Evolutionary conservation across 2,797 vertebrate species (phyloP), one percentile per base, ranked within the genome.

Genomic region (Pangasius djambal): DNA sequence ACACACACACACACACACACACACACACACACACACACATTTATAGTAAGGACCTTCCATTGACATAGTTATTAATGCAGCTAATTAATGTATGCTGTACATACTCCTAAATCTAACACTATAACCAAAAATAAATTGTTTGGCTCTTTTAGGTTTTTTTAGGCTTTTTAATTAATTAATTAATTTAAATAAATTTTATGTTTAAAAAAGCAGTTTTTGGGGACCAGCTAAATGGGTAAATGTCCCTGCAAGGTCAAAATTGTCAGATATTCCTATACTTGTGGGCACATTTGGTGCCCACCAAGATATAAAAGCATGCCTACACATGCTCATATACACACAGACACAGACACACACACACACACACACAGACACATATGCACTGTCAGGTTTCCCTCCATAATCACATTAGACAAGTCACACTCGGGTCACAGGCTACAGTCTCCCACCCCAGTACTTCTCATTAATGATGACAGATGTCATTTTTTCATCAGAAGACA

Each of bases 361-460:
- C 50, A 72, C 84, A 85, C 84, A 72, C 84, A 87, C 85, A 86
- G 72, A 77, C 72, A 86, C 70, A 48, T 16, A 52, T 16, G 2
- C 59, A 25, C 85, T 77, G 87, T 82, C 85, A 63, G 55, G 63
- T 75, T 83, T 78, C 89, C 89, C 90, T 89, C 88, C 90, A 74
- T 83, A 85, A 90, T 83, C 31, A 57, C 20, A 72, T 88, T 81
- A 72, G 44, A 70, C 57, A 57, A 70, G 69, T 84, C 55, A 65
- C 18, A n/a, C 44, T 52, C 25, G 20, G 65, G 83, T 83, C 84
- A 88, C 31, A 63, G 52, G 8, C 67, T 75, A 70, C 61, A 77
- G 52, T 31, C n/a, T 61, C 83, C 40, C 57, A 48, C 67, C 34
- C 59, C 74, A 84, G 44, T 48, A 20, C 25, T n/a, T 37, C 12